Base-by-base conservation (phyloP, 2,888 invertebrate genomes). In the Sthenelais limicola region DNA sequence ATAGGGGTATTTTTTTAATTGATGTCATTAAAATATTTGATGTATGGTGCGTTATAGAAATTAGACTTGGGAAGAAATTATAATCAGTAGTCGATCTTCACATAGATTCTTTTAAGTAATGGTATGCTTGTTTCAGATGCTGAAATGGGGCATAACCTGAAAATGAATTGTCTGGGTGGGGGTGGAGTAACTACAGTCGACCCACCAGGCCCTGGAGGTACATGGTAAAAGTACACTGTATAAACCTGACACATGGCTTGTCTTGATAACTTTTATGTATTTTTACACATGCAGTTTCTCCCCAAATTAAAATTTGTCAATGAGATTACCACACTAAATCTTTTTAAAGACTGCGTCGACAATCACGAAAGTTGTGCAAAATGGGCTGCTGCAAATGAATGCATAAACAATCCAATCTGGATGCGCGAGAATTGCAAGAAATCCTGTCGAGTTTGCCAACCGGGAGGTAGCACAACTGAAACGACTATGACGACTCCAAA, bases 1-100 rank as follows among this genome's bases (percentile, higher is more conserved):
- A 68, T 35, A 74, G 79, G 73, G 73, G 79, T 80, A 7, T 51
- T 47, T 15, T 15, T 56, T 26, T 24, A n/a, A 26, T 26, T 38
- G 32, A 9, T 43, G 9, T 15, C 49, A 43, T 33, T 54, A 3
- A 48, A 33, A 9, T 15, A 56, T 15, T 4, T 9, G 30, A 43
- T 43, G 9, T 43, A 12, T 43, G 43, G 18, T 12, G 43, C 52
- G 51, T 21, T 51, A 5, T 5, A n/a, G 18, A n/a, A 51, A 51
- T 21, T 9, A n/a, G 5, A n/a, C n/a, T n/a, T n/a, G n/a, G n/a
- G n/a, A n/a, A n/a, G n/a, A n/a, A n/a, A n/a, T n/a, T n/a, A n/a
- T n/a, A n/a, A n/a, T n/a, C n/a, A n/a, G n/a, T n/a, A n/a, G n/a
- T n/a, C n/a, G n/a, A n/a, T n/a, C n/a, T n/a, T n/a, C n/a, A n/a